A percentile compares a stretch with the other conserved stretches of the same genome.
phyloP scores from a whole-genome alignment of 2,797 vertebrate genomes.

The Tiaroga cobitis region DNA sequence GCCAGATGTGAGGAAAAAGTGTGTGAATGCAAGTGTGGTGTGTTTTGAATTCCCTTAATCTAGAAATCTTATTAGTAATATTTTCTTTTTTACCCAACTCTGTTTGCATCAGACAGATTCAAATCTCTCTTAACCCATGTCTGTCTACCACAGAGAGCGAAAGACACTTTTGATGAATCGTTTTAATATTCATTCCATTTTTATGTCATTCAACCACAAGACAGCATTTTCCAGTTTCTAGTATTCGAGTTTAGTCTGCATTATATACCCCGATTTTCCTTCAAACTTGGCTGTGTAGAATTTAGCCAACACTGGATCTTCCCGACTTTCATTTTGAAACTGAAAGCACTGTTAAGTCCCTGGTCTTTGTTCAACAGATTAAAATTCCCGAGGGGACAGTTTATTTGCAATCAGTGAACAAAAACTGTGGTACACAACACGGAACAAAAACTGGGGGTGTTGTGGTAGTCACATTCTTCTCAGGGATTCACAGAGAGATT shows the following conservation, averaged over 20 bases:
- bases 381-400: constrained; percentile 71
- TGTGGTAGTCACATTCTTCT: constrained; percentile 48
- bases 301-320: constrained; percentile 15
- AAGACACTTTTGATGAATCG: not conserved
- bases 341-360: constrained; percentile 58
- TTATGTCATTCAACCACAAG: constrained; percentile 2
- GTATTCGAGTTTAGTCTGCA: constrained; percentile 21
- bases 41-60: constrained; percentile 13
- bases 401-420: constrained; percentile 72
- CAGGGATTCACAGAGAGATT: not conserved
- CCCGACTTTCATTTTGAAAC: constrained; percentile 48
- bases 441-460: constrained; percentile 67
- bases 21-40: constrained; percentile 7
- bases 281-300: not conserved
- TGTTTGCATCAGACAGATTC: not conserved
- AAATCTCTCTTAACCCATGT: not conserved
- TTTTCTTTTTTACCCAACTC: not conserved
- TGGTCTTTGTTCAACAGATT: constrained; percentile 77
- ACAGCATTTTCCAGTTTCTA: constrained; percentile 25
- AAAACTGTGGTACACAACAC: constrained; percentile 62
- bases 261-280: not conserved
- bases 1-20: constrained; percentile 39
- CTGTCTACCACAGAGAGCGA: not conserved
- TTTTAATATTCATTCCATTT: constrained; percentile 12
- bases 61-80: not conserved